A percentile compares a stretch with the other conserved stretches of the same genome.
Evolutionary conservation across 2,113 vertebrate species (phyloP).

Genomic region (Cynoglossus semilaevis): DNA sequence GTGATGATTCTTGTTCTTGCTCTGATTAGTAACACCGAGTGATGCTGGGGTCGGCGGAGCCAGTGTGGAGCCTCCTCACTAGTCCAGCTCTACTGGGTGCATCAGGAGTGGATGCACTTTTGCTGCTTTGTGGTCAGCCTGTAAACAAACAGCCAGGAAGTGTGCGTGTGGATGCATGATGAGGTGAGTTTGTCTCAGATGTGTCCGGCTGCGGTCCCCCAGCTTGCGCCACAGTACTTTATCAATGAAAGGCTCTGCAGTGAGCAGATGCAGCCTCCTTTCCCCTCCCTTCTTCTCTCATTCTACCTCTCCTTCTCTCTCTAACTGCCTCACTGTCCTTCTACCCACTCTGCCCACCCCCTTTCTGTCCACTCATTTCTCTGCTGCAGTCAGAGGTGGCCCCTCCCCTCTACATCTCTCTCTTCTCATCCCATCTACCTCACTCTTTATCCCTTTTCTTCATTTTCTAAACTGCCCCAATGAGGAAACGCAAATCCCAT

Average conservation of each 20-base stretch:
- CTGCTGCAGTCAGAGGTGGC: constrained; percentile 52
- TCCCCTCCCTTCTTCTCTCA: constrained; percentile 29
- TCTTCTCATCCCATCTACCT: constrained; percentile 15
- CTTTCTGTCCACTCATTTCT: constrained; percentile 35
- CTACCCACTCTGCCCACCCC: constrained; percentile 45
- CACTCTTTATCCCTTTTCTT: neutral
- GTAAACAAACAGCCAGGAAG: constrained; percentile 48
- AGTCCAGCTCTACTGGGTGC: constrained; percentile 16
- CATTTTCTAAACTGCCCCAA: constrained; percentile 18
- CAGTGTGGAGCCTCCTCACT: constrained; percentile 17
- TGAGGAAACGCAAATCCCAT: constrained; percentile 9
- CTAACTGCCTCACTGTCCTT: constrained; percentile 30
- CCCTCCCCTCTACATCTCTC: constrained; percentile 19
- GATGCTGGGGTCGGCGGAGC: constrained; percentile 4
- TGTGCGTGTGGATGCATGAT: constrained; percentile 33
- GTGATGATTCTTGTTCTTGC: constrained; percentile 19
- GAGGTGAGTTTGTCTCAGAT: constrained; percentile 21
- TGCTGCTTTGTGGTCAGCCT: constrained; percentile 8
- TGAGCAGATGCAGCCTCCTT: constrained; percentile 48
- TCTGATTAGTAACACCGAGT: too few species aligned
- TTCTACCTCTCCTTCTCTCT: constrained; percentile 14
- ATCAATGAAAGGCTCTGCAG: constrained; percentile 76
- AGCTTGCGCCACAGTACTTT: constrained; percentile 59
- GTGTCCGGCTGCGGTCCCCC: too few species aligned
- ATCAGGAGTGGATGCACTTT: constrained; percentile 12